A percentile compares a stretch with the other conserved stretches of the same genome.
These are phyloP conservation scores for Sebastes melanostomus DNA, from an alignment of 2,797 vertebrate genomes.

Conservation along the genomic window DNA sequence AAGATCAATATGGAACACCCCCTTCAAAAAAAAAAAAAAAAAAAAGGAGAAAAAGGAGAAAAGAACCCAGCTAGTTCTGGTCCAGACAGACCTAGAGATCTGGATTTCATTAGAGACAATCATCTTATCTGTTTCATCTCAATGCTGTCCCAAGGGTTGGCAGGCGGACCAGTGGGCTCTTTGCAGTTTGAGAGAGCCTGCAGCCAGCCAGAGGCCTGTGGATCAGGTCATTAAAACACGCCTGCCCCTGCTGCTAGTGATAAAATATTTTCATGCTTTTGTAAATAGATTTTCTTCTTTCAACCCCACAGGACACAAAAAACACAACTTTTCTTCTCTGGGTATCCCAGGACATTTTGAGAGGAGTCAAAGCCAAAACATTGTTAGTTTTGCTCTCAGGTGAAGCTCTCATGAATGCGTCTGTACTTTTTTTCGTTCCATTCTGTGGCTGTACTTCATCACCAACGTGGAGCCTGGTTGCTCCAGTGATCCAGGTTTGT, in stretches of 20 bases:
- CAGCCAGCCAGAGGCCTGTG: constrained; percentile 89
- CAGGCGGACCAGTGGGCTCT: constrained; percentile 91
- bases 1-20: constrained; percentile 87
- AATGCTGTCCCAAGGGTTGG: constrained; percentile 95
- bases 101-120: constrained; percentile 99
- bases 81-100: constrained; percentile 86
- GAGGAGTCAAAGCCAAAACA: constrained; percentile 41
- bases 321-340: constrained; percentile 63
- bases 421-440: constrained; percentile 19
- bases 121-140: constrained; percentile 99
- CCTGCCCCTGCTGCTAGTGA: constrained; percentile 94
- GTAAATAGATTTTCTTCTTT: constrained; percentile 96
- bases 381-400: constrained; percentile 58
- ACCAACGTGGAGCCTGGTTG: neutral
- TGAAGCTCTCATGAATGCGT: constrained; percentile 39
- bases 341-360: constrained; percentile 24
- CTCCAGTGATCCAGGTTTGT: constrained; percentile 56
- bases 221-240: constrained; percentile 98
- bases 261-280: constrained; percentile 99
- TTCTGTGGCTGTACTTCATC: constrained; percentile 25
- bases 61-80: constrained; percentile 75
- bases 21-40: constrained; percentile 55
- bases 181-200: constrained; percentile 91
- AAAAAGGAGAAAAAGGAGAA: constrained; percentile 50
- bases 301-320: constrained; percentile 88